Percentiles rank a stretch among this genome's conserved stretches.
Conservation (phyloP, 2,888 invertebrate species). For the Neoaliturus tenellus region DNA sequence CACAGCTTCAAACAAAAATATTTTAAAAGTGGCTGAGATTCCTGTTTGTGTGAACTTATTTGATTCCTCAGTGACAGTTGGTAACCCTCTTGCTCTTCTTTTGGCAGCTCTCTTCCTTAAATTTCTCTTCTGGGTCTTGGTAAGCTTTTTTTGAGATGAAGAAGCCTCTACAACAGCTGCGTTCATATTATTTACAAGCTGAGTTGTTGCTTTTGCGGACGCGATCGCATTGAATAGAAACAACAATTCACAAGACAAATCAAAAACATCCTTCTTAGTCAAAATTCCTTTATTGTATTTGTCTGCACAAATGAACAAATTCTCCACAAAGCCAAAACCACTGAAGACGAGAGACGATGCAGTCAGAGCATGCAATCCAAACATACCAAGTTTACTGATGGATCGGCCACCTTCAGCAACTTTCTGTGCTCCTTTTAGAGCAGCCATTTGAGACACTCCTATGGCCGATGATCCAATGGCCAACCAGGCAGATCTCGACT, state of each 20-base stretch:
- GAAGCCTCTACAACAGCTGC: neutral
- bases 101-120: constrained; percentile 27
- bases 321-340: constrained; percentile 52
- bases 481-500: constrained; percentile 41
- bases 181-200: constrained; percentile 32
- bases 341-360: constrained; percentile 33
- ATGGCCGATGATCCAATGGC: constrained; percentile 42
- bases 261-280: constrained; percentile 36
- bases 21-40: neutral
- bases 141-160: constrained; percentile 32
- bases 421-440: constrained; percentile 4
- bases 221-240: constrained; percentile 50
- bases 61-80: neutral
- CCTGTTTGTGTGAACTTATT: neutral
- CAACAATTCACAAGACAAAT: constrained; percentile 43
- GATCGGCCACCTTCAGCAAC: constrained; percentile 29
- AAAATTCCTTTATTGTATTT: constrained; percentile 32
- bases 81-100: constrained; percentile 31
- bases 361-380: constrained; percentile 37
- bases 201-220: constrained; percentile 33
- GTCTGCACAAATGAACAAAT: constrained; percentile 1
- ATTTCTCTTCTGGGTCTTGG: constrained; percentile 49
- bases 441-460: constrained; percentile 21
- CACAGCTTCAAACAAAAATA: constrained; percentile 8
- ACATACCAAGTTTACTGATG: constrained; percentile 21